Evolutionary conservation across 2,888 invertebrate genomes (phyloP).

Genomic region (Leucophenga maculata): DNA sequence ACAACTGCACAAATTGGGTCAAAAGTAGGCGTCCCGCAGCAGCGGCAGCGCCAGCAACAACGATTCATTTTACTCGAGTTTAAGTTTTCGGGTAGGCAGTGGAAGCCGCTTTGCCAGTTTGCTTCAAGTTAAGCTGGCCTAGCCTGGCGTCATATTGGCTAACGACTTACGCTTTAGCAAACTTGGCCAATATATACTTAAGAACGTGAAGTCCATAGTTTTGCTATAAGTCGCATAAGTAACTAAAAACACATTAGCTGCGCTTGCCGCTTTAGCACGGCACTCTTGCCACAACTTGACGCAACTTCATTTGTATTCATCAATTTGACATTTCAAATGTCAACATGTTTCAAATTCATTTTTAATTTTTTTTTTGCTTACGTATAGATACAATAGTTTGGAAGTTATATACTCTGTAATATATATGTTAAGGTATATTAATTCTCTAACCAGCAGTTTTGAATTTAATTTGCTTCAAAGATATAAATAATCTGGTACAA

Average conservation of each 20-base stretch:
- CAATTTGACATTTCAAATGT: slow-evolving; percentile 61
- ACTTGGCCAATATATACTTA: slow-evolving; percentile 44
- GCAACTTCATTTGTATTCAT: slow-evolving; percentile 40
- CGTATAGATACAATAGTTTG: background rate
- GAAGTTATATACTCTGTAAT: too few relatives aligned
- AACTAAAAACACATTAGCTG: slow-evolving; percentile 23
- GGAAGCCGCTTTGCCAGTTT: background rate
- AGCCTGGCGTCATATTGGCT: slow-evolving; percentile 21
- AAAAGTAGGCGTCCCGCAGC: slow-evolving; percentile 21
- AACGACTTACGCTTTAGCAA: slow-evolving; percentile 8
- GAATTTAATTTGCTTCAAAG: too few relatives aligned
- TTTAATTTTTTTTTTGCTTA: background rate
- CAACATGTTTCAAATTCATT: slow-evolving; percentile 39
- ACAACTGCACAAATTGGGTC: slow-evolving; percentile 19
- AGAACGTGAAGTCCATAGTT: slow-evolving; percentile 13
- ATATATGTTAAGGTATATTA: too few relatives aligned
- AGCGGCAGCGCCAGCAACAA: background rate
- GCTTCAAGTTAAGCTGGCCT: background rate
- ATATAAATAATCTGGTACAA: too few relatives aligned
- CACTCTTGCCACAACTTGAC: background rate
- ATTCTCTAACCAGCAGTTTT: too few relatives aligned
- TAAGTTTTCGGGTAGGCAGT: slow-evolving; percentile 12
- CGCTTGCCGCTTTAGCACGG: background rate
- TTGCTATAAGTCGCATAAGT: background rate
- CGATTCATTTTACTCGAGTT: slow-evolving; percentile 16